These are phyloP conservation scores for Agrochola litura DNA, from an alignment of 2,888 invertebrate genomes.

Conservation along the genomic window DNA sequence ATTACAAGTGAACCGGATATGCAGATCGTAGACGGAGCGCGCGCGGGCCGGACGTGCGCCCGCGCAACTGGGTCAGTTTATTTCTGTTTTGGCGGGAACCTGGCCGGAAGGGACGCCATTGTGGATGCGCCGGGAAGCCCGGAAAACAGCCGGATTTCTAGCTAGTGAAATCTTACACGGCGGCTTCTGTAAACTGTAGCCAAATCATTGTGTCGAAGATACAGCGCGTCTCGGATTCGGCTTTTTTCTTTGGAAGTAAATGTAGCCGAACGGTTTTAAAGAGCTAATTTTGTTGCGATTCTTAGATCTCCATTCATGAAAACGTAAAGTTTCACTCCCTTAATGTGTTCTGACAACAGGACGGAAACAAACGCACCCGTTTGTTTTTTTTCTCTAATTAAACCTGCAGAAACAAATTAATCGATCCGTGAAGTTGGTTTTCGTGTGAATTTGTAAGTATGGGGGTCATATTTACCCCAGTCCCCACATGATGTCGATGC, in stretches of 20 bases:
- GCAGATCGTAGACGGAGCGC: slow-evolving; percentile 84
- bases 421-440: slow-evolving; percentile 72
- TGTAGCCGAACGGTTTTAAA: slow-evolving; percentile 74
- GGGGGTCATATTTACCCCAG: slow-evolving; percentile 78
- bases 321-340: slow-evolving; percentile 77
- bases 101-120: slow-evolving; percentile 90
- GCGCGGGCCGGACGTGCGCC: slow-evolving; percentile 84
- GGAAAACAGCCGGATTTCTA: slow-evolving; percentile 89
- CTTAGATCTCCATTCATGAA: slow-evolving; percentile 72
- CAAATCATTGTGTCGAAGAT: slow-evolving; percentile 76
- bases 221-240: slow-evolving; percentile 70
- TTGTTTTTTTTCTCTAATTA: slow-evolving; percentile 71
- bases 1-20: slow-evolving; percentile 89
- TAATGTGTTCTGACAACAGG: slow-evolving; percentile 75
- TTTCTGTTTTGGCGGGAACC: slow-evolving; percentile 91
- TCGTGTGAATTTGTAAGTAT: slow-evolving; percentile 82
- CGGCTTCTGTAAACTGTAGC: slow-evolving; percentile 75
- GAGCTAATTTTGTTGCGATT: slow-evolving; percentile 77
- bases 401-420: slow-evolving; percentile 70
- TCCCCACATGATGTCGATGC: slow-evolving; percentile 79
- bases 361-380: slow-evolving; percentile 71
- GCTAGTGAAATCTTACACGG: slow-evolving; percentile 87
- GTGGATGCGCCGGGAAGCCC: slow-evolving; percentile 89
- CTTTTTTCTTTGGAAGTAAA: slow-evolving; percentile 83
- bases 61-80: slow-evolving; percentile 89